These are phyloP conservation scores for Tenrec ecaudatus DNA, from an alignment of 2,113 vertebrate genomes.

Conservation along the genomic window DNA sequence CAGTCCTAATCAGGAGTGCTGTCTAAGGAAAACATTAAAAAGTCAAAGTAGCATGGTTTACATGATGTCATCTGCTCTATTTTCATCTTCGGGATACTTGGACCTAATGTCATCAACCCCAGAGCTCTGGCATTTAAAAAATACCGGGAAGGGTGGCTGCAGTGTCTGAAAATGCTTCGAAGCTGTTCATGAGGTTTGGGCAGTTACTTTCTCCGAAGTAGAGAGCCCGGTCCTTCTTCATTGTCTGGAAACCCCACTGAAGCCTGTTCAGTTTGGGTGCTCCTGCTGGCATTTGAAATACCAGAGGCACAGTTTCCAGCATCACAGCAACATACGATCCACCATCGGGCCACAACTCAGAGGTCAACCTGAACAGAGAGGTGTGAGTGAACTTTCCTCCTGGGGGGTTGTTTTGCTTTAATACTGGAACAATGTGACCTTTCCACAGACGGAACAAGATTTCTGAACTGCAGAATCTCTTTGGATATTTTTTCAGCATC, in stretches of 20 bases:
- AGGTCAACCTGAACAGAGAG: neutral
- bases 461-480: slow-evolving; percentile 43
- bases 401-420: neutral
- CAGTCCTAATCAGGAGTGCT: slow-evolving; percentile 32
- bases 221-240: too few relatives aligned
- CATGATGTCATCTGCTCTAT: neutral
- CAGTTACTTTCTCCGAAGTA: too few relatives aligned
- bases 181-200: neutral
- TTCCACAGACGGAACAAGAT: slow-evolving; percentile 26
- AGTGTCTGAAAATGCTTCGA: neutral
- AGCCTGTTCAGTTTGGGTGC: too few relatives aligned
- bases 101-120: neutral
- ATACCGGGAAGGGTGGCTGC: neutral
- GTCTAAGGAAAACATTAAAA: slow-evolving; percentile 46
- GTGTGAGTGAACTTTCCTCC: neutral
- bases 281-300: too few relatives aligned
- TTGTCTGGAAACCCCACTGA: too few relatives aligned
- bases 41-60: slow-evolving; percentile 50
- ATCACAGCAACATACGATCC: too few relatives aligned
- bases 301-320: too few relatives aligned
- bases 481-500: slow-evolving; percentile 10
- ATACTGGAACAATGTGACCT: neutral
- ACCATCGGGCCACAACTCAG: too few relatives aligned
- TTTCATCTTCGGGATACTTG: slow-evolving; percentile 18
- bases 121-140: slow-evolving; percentile 22